Conservation (phyloP, 92 coral and sea anemone species). For the Epizoanthus scotinus region DNA sequence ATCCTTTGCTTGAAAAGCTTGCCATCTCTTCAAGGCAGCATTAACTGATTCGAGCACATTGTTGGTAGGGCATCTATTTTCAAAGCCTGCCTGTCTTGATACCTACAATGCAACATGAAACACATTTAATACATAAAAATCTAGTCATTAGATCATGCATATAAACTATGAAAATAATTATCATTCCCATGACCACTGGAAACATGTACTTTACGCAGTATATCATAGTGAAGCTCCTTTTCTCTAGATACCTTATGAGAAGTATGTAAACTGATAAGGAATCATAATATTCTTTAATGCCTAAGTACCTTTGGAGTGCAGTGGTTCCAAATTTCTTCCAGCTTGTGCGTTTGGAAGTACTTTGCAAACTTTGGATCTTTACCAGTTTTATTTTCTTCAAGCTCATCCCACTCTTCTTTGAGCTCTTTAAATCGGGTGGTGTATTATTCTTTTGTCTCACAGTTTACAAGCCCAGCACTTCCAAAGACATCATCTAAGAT, state of each 20-base stretch:
- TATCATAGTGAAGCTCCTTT: too few relatives aligned
- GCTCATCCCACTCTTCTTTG: slow-evolving; percentile 40
- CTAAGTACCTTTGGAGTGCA: slow-evolving; percentile 43
- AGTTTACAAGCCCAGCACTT: slow-evolving; percentile 39
- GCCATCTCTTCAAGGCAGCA: slow-evolving; percentile 59
- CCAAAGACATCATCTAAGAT: slow-evolving; percentile 55
- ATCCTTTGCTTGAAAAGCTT: slow-evolving; percentile 50
- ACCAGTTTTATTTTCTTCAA: slow-evolving; percentile 27
- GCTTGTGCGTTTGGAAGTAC: slow-evolving; percentile 35
- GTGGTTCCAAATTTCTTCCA: slow-evolving; percentile 39
- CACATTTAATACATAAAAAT: too few relatives aligned
- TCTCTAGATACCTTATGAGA: too few relatives aligned
- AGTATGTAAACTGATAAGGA: too few relatives aligned
- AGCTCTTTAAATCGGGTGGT: slow-evolving; percentile 37
- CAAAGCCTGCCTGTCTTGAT: slow-evolving; percentile 66
- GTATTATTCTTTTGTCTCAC: slow-evolving; percentile 32
- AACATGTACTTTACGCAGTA: too few relatives aligned
- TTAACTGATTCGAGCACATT: slow-evolving; percentile 54
- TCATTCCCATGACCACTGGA: too few relatives aligned
- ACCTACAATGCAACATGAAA: too few relatives aligned
- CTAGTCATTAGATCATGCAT: too few relatives aligned
- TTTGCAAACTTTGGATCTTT: slow-evolving; percentile 1
- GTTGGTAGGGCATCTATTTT: slow-evolving; percentile 43
- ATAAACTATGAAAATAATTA: too few relatives aligned
- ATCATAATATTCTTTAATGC: too few relatives aligned